Evolutionary conservation across 2,797 vertebrate genomes (phyloP), one percentile per base, ranked within the genome.

Genomic region (Catostomus latipinnis): DNA sequence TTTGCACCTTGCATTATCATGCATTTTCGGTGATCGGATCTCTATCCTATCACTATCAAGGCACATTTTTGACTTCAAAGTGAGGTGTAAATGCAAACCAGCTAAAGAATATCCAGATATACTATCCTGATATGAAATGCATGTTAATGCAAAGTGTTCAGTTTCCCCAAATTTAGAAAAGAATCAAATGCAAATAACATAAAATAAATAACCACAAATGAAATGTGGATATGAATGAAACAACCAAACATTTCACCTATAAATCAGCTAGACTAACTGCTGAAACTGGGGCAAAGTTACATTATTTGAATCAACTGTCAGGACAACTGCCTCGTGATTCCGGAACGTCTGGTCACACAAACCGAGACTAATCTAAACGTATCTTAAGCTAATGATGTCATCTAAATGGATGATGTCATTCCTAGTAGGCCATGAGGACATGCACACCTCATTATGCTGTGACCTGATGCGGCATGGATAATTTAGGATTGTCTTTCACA

Each of bases 401-500:
- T 6, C 22, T 12, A 6, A 67, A 54, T 22, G 16, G 34, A 68
- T 76, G 57, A 72, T 68, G 70, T 78, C 73, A 76, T 81, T 48
- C 49, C 62, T 77, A 16, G 60, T 6, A 13, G 48, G 48, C 16
- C 71, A 75, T 54, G 57, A 52, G 61, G 63, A n/a, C 52, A 67
- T 10, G 45, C 9, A 34, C 48, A 54, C 13, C 57, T 14, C 61
- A 60, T 43, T 50, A 57, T 16, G 45, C 65, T 66, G 6, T 49
- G 16, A 69, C 57, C 54, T 45, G 73, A 62, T 72, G 58, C 78
- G 65, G 58, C 52, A 13, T 48, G 45, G 8, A 53, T 69, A 70
- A 73, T 67, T 82, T 78, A 11, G 50, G 34, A 74, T 56, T 62
- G 62, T 52, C 61, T 76, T 78, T 81, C 48, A 18, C 48, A 74